These are phyloP conservation scores for Apogon hyalosoma DNA, from an alignment of 2,797 vertebrate genomes.

Conservation along the genomic window DNA sequence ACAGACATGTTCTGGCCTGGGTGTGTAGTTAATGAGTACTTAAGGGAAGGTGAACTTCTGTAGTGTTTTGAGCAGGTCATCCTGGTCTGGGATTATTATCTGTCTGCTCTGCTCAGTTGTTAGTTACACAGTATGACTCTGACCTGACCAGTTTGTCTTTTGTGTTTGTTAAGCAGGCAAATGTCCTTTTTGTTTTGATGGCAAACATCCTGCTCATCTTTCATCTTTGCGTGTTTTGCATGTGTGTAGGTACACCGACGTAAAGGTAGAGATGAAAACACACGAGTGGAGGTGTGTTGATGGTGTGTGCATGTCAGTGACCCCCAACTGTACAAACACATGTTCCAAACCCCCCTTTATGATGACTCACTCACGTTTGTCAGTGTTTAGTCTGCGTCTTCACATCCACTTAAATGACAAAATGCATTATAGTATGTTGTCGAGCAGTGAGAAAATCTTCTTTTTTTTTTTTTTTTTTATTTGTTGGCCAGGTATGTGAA, in stretches of 20 bases:
- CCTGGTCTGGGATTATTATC: conserved; percentile 9
- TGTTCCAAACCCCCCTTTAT: not conserved
- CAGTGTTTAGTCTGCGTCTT: conserved; percentile 17
- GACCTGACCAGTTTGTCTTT: conserved; percentile 16
- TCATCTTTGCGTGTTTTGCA: conserved; percentile 1
- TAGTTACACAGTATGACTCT: not conserved
- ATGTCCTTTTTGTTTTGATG: not conserved
- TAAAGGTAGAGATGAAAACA: conserved; percentile 22
- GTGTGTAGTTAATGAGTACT: conserved; percentile 46
- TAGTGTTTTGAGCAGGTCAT: conserved; percentile 30
- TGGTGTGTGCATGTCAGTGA: not conserved
- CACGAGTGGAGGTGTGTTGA: not conserved
- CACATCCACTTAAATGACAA: not conserved
- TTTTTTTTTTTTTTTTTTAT: not conserved
- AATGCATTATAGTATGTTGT: conserved; percentile 4
- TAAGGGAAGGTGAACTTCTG: conserved; percentile 9
- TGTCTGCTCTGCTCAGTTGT: conserved; percentile 16
- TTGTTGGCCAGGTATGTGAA: not conserved
- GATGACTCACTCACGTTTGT: conserved; percentile 18
- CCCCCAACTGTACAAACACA: conserved; percentile 11
- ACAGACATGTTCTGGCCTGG: conserved; percentile 23
- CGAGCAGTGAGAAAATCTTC: not conserved
- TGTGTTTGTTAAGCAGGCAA: conserved; percentile 24
- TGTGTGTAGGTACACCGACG: not conserved
- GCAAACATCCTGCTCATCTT: conserved; percentile 32